Conservation (phyloP, 1,140 invertebrate species). For the Temnothorax longispinosus region DNA sequence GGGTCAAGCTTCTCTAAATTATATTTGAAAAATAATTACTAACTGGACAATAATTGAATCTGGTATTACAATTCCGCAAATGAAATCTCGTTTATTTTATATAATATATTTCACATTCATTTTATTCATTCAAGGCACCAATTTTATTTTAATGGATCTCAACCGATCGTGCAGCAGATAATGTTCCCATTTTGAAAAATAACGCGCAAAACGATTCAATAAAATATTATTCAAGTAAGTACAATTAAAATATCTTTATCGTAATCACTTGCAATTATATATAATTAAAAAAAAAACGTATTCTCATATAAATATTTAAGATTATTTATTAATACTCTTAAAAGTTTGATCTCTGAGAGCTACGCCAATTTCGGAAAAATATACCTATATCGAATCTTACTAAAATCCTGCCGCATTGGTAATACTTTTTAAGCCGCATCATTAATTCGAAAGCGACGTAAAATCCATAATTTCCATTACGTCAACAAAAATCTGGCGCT, state of each 20-base stretch:
- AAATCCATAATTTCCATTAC: neutral
- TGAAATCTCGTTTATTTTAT: neutral
- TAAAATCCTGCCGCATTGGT: neutral
- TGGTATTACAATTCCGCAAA: neutral
- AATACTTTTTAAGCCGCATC: neutral
- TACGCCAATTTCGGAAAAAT: neutral
- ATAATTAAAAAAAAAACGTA: neutral
- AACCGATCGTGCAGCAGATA: neutral
- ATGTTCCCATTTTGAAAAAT: neutral
- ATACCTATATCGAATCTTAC: neutral
- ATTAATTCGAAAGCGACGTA: neutral
- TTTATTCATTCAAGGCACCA: neutral
- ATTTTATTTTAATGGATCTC: neutral
- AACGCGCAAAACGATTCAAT: neutral
- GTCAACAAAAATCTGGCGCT: neutral
- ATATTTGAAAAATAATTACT: neutral
- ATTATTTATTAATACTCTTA: neutral
- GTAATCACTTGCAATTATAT: neutral
- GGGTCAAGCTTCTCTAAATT: neutral
- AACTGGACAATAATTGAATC: neutral
- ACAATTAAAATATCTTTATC: neutral
- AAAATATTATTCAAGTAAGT: neutral
- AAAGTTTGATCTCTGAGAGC: neutral
- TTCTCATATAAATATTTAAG: neutral
- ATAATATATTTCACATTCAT: neutral